Base-by-base conservation (phyloP, 2,888 invertebrate genomes). In the Clanis bilineata region DNA sequence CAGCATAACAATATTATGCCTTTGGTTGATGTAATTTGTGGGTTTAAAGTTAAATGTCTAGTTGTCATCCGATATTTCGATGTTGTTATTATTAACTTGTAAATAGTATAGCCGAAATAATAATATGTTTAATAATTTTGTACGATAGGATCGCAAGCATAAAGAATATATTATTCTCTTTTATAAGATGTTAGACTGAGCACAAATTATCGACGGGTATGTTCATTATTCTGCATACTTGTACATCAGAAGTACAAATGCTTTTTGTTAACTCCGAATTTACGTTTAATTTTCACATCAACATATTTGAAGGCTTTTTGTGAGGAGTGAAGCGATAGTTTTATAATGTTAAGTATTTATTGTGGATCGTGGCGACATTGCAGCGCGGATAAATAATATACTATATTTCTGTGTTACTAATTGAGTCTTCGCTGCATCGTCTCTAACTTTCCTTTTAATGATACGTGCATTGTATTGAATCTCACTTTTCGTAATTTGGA, bases 171-270 rank as follows among this genome's bases (percentile, higher is more conserved):
- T 36, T n/a, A 66, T 65, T 67, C 66, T 56, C 63, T 51, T 66
- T 72, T 72, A 70, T 79, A 80, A 78, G 79, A 80, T 76, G 76
- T 81, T 83, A 80, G 82, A 85, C 84, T 83, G 84, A 79, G 71
- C 75, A 75, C 71, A 68, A 67, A 74, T 71, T 28, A 65, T 64
- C 58, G 67, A 78, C 73, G 70, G 73, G 72, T 76, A 74, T 62
- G 51, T 21, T 64, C 62, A 66, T 58, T 71, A 64, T 58, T 67
- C 65, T 67, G 39, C 64, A 65, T 64, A 64, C 65, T 68, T 72
- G 67, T 72, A 71, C 66, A 70, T 62, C 54, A 66, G 51, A 75
- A 75, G 72, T 78, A 73, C 73, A 73, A 72, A 66, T 59, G 59
- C 45, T 62, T 59, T 60, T 56, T 56, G 39, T 38, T 56, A 6